Percentiles rank a stretch among this genome's conserved stretches.
Evolutionary conservation across 64 coral and sea anemone genomes (phyloP).

Genomic region (Dendronephthya gigantea): DNA sequence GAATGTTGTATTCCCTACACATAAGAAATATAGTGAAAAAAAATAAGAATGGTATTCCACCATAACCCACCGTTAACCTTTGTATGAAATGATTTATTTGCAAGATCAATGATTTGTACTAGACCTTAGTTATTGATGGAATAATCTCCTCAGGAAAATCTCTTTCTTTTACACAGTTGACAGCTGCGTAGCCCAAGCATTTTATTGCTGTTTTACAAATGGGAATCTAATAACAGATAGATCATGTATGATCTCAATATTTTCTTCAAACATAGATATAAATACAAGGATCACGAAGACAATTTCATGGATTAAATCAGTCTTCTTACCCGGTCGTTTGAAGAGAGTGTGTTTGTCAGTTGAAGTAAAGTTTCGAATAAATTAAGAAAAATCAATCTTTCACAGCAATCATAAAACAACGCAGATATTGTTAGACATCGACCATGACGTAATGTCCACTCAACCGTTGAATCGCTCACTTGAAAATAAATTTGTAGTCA

Average conservation of each 20-base stretch:
- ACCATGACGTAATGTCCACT: constrained; percentile 93
- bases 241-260: neutral
- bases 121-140: neutral
- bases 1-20: constrained; percentile 65
- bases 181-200: neutral
- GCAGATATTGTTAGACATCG: constrained; percentile 74
- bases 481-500: neutral
- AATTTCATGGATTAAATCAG: neutral
- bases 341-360: constrained; percentile 54
- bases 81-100: no score
- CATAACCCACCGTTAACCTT: no score
- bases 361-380: constrained; percentile 59
- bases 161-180: neutral
- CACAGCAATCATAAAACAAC: constrained; percentile 73
- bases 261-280: neutral
- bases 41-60: no score
- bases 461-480: constrained; percentile 77
- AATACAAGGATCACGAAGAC: neutral
- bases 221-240: neutral
- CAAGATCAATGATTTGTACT: no score
- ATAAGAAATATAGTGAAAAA: no score
- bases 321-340: constrained; percentile 68
- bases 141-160: neutral
- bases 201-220: constrained; percentile 8
- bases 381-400: constrained; percentile 44